Conservation (phyloP, 2,888 invertebrate species). For the Apamea epomidion region DNA sequence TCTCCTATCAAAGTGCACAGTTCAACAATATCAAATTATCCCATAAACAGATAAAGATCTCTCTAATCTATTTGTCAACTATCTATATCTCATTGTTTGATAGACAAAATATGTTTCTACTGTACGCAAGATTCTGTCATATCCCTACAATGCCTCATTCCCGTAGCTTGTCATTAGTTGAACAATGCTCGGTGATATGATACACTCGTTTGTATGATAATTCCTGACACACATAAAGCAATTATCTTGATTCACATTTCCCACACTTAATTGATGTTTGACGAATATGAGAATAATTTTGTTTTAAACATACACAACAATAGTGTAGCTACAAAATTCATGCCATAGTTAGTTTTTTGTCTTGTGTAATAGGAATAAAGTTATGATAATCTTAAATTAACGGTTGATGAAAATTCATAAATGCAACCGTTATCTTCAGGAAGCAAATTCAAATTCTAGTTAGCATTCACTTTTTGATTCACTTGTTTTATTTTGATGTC, state of each 20-base stretch:
- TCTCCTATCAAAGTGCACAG: not conserved
- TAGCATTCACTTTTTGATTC: not conserved
- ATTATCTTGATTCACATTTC: conserved; percentile 71
- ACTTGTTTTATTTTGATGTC: conserved; percentile 5
- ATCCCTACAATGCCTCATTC: conserved; percentile 35
- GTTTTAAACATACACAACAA: conserved; percentile 32
- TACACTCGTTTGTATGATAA: conserved; percentile 58
- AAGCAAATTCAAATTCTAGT: conserved; percentile 11
- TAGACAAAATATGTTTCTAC: conserved; percentile 15
- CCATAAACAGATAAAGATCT: conserved; percentile 3
- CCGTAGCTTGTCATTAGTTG: conserved; percentile 35
- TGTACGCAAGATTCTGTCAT: conserved; percentile 19
- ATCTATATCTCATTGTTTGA: conserved; percentile 22
- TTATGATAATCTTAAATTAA: conserved; percentile 18
- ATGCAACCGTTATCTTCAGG: conserved; percentile 10
- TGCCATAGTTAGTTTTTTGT: conserved; percentile 18
- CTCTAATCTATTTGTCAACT: conserved; percentile 15
- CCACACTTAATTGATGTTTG: conserved; percentile 68
- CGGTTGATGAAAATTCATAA: conserved; percentile 16
- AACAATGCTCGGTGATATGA: conserved; percentile 64
- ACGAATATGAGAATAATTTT: conserved; percentile 60
- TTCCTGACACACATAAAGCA: conserved; percentile 57
- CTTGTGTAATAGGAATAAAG: not conserved
- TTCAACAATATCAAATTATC: not conserved
- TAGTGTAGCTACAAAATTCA: conserved; percentile 19